Evolutionary conservation across 2,113 vertebrate genomes (phyloP).

Genomic region (Clarias magur): DNA sequence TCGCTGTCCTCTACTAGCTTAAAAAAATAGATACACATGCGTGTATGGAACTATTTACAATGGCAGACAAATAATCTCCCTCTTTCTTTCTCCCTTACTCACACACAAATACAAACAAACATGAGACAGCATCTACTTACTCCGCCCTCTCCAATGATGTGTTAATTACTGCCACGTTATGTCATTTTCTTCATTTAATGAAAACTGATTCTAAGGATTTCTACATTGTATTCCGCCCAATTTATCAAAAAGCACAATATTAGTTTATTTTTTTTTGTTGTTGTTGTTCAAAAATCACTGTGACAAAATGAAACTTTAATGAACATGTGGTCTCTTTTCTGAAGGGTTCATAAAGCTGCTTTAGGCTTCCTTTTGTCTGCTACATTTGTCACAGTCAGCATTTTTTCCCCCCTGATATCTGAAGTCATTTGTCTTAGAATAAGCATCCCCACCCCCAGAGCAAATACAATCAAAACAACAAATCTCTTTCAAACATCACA

Average conservation of each 20-base stretch:
- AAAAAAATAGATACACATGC: conserved; percentile 39
- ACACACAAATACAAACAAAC: conserved; percentile 53
- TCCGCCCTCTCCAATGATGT: conserved; percentile 47
- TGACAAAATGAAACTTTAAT: conserved; percentile 23
- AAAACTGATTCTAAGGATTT: conserved; percentile 1
- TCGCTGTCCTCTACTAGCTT: conserved; percentile 54
- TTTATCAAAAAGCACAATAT: neutral
- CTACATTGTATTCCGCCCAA: neutral
- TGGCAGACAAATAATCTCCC: conserved; percentile 6
- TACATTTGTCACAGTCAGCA: conserved; percentile 34
- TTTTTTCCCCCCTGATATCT: conserved; percentile 23
- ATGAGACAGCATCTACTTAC: conserved; percentile 14
- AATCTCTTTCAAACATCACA: conserved; percentile 9
- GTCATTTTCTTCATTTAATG: conserved; percentile 34
- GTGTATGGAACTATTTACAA: conserved; percentile 39
- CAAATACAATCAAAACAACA: conserved; percentile 17
- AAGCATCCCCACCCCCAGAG: conserved; percentile 9
- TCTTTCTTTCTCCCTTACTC: conserved; percentile 43
- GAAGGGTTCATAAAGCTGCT: conserved; percentile 11
- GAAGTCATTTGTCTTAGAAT: conserved; percentile 40
- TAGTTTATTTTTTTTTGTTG: neutral
- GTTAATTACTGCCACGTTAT: conserved; percentile 47
- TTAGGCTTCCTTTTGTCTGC: conserved; percentile 31
- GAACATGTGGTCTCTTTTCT: conserved; percentile 3
- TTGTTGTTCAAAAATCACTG: neutral